Evolutionary conservation across 2,113 vertebrate genomes (phyloP), one percentile per base, ranked within the genome.

Genomic region (Ia io): DNA sequence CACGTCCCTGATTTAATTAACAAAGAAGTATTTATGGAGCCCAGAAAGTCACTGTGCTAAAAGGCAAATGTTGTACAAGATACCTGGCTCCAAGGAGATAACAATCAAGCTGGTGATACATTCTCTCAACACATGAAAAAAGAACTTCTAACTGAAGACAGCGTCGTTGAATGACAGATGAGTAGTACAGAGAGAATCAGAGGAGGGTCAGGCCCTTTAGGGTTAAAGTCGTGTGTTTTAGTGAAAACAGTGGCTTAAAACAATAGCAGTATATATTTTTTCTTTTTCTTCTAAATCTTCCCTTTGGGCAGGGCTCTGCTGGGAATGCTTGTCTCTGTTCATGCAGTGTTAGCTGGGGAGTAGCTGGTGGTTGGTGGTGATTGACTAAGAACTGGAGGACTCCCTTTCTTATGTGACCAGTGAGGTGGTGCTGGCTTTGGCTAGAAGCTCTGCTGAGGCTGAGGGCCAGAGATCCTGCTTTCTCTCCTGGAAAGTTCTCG

Each of bases 1-100:
- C 10, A 74, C 35, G 25, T 61, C 49, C 80, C 44, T 90, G 74
- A 79, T 76, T 89, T 84, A 79, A 94, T 95, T 95, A 93, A 79
- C 28, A 14, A 83, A 80, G 70, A 71, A 70, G 89, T 84, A 93
- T 56, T 77, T 86, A 83, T 25, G 69, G 65, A 86, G 3, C 25
- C 67, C 92, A 61, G 59, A 88, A 95, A 73, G n/a, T 92, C 47
- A 84, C 65, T 70, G 13, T 83, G 35, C 53, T 49, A 32, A 42
- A 90, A 90, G 17, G 73, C 40, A 91, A 94, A 84, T 70, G 35
- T 42, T 51, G 61, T 73, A 42, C 11, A 69, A 91, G 56, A 73
- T 71, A 93, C 14, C 25, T 74, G 16, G 79, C 80, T 91, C 59
- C n/a, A 93, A 83, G 84, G 84, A 82, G 82, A 30, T 42, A 63